Evolutionary conservation across 1,140 invertebrate genomes (phyloP).

Genomic region (Tetramorium alpestre): DNA sequence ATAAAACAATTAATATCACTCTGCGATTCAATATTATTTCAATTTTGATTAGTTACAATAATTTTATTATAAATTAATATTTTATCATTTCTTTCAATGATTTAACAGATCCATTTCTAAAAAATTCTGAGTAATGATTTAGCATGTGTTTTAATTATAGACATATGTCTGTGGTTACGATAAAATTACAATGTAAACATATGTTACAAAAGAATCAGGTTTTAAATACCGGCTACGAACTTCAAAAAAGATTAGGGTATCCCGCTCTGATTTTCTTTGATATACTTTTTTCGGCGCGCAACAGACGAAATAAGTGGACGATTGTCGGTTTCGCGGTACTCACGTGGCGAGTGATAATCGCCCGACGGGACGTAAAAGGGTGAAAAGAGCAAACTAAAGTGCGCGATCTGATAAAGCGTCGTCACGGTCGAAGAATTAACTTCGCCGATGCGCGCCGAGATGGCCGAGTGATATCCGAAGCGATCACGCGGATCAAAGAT

Average conservation of each 20-base stretch:
- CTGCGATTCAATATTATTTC: not conserved
- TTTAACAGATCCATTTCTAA: not conserved
- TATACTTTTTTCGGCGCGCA: not conserved
- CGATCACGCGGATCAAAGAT: conserved; percentile 56
- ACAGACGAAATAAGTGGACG: not conserved
- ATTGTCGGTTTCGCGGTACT: not conserved
- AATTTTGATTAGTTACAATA: not conserved
- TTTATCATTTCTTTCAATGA: not conserved
- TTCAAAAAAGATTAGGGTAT: not conserved
- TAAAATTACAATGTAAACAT: not conserved
- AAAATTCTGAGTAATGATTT: not conserved
- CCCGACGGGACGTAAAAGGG: not conserved
- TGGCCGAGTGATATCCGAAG: conserved; percentile 45
- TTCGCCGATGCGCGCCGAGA: conserved; percentile 34
- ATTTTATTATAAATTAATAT: not conserved
- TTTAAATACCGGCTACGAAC: not conserved
- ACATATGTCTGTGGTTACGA: not conserved
- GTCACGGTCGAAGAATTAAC: conserved; percentile 60
- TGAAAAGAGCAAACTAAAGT: conserved; percentile 22
- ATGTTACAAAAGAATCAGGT: not conserved
- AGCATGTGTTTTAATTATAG: not conserved
- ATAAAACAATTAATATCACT: not conserved
- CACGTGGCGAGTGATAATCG: conserved; percentile 25
- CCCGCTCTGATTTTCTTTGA: not conserved
- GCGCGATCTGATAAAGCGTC: conserved; percentile 51